These are phyloP conservation scores for Rhagophthalmus giganteus DNA, from an alignment of 2,888 invertebrate genomes.

Conservation along the genomic window DNA sequence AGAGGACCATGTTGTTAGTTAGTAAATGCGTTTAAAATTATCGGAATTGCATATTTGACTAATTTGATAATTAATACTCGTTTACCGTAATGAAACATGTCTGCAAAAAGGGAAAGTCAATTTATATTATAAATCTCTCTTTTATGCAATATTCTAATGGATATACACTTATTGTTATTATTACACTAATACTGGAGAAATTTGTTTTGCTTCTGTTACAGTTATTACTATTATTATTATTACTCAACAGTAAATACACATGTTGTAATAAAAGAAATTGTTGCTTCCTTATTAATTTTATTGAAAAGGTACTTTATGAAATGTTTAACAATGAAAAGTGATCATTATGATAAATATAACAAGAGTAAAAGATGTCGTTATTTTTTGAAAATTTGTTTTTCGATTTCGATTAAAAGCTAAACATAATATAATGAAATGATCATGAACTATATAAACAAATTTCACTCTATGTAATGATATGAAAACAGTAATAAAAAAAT, in stretches of 20 bases:
- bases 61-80: no score
- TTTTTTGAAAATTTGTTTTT: no score
- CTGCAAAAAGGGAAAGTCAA: conserved; percentile 14
- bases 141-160: conserved; percentile 7
- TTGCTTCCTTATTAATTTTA: conserved; percentile 3
- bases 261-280: conserved; percentile 14
- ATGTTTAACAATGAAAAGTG: neutral
- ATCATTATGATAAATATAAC: neutral
- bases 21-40: no score
- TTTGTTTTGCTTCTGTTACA: conserved; percentile 6
- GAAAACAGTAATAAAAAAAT: neutral
- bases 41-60: no score
- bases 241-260: conserved; percentile 2
- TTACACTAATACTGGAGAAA: conserved; percentile 8
- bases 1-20: no score
- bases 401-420: no score
- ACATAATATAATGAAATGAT: no score
- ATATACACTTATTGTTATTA: conserved; percentile 3
- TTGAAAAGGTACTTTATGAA: neutral
- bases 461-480: neutral
- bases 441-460: no score
- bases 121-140: conserved; percentile 15
- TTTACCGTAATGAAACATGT: conserved; percentile 13
- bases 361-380: neutral
- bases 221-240: neutral